phyloP scores from a whole-genome alignment of 2,888 invertebrate genomes.

The Branchipolynoe longqiensis region DNA sequence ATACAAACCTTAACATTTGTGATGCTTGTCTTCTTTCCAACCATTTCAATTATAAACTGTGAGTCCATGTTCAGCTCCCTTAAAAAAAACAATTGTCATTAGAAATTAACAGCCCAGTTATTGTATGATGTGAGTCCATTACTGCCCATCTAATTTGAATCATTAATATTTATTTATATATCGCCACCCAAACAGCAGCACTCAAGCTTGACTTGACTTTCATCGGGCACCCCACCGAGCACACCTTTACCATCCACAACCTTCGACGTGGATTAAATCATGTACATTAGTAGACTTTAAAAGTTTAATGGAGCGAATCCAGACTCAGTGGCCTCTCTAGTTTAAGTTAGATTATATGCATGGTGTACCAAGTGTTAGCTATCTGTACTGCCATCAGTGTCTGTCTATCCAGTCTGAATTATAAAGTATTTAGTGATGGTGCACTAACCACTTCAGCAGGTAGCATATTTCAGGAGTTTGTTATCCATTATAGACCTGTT shows the following conservation, averaged over 20 bases:
- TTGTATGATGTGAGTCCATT: not conserved
- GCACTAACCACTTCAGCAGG: too few relatives aligned
- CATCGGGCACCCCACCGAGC: too few relatives aligned
- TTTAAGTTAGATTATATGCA: too few relatives aligned
- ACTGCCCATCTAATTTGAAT: not conserved
- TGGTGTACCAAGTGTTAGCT: too few relatives aligned
- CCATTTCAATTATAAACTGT: constrained; percentile 48
- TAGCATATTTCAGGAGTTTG: too few relatives aligned
- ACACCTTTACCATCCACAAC: not conserved
- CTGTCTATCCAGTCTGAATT: too few relatives aligned
- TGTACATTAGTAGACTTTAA: not conserved
- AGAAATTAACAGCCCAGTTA: not conserved
- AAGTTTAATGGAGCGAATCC: too few relatives aligned
- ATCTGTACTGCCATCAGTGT: too few relatives aligned
- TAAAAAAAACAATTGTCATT: not conserved
- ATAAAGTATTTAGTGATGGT: too few relatives aligned
- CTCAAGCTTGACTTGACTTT: too few relatives aligned
- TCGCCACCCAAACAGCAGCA: not conserved
- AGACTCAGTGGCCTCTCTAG: too few relatives aligned
- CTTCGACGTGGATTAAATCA: not conserved
- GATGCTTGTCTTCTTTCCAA: constrained; percentile 51
- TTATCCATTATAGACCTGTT: too few relatives aligned
- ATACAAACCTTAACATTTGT: constrained; percentile 59
- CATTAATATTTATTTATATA: not conserved
- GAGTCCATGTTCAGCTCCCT: constrained; percentile 49